Conservation (phyloP, 2,888 invertebrate species). For the Ophonus ardosiacus region DNA sequence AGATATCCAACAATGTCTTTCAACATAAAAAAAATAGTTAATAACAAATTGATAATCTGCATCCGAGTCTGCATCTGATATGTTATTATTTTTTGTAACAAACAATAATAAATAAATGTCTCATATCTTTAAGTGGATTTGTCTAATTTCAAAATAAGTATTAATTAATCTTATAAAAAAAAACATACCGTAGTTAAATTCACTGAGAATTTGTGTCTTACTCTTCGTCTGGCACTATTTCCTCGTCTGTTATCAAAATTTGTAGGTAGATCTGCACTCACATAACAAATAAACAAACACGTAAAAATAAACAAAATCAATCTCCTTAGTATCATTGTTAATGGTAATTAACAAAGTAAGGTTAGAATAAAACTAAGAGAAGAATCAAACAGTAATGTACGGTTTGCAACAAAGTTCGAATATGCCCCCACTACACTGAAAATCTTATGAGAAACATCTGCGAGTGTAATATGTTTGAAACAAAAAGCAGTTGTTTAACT, state of each 20-base stretch:
- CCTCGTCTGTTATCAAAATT: background rate
- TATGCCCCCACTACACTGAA: slow-evolving; percentile 17
- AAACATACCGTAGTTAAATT: slow-evolving; percentile 25
- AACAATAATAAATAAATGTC: no score
- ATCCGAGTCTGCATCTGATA: no score
- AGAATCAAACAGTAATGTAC: background rate
- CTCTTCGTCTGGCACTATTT: slow-evolving; percentile 1
- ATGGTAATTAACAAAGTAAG: background rate
- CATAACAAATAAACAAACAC: background rate
- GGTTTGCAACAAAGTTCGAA: background rate
- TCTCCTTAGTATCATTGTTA: slow-evolving; percentile 1
- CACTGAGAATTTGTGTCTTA: background rate
- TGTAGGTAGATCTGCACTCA: slow-evolving; percentile 4
- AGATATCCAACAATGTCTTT: no score
- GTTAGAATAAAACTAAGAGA: background rate
- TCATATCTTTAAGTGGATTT: no score
- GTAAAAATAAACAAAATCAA: background rate
- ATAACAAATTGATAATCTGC: no score
- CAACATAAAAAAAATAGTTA: no score
- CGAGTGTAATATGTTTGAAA: slow-evolving; percentile 26
- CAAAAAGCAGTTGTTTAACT: slow-evolving; percentile 40
- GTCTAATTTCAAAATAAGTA: background rate
- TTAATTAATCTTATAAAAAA: background rate
- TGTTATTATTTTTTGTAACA: no score
- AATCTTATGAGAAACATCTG: slow-evolving; percentile 44